These are phyloP conservation scores for Galleria mellonella DNA, from an alignment of 1,140 invertebrate species.

Conservation along the genomic window DNA sequence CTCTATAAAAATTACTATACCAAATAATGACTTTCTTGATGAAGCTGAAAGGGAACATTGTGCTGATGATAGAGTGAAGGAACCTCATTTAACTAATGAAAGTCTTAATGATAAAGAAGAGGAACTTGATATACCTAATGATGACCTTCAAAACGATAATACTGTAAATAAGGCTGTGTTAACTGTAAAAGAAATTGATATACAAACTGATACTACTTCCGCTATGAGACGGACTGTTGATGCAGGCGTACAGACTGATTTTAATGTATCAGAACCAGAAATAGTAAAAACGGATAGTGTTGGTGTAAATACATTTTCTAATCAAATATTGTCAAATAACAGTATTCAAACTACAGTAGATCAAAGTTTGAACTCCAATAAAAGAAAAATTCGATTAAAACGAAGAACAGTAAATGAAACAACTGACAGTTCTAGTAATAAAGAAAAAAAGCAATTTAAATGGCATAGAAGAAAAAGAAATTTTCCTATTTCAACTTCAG, in stretches of 20 bases:
- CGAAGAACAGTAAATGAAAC: conserved; percentile 5
- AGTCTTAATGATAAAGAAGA: too few relatives aligned
- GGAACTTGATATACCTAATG: too few relatives aligned
- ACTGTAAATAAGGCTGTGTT: background rate
- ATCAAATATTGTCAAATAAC: too few relatives aligned
- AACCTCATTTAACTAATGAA: too few relatives aligned
- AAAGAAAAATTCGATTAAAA: conserved; percentile 16
- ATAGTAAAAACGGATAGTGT: background rate
- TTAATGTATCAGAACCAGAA: background rate
- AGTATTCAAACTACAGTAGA: too few relatives aligned
- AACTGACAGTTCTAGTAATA: background rate
- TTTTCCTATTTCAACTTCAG: background rate
- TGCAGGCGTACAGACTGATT: conserved; percentile 23
- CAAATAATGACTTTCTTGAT: background rate
- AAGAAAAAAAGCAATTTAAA: conserved; percentile 20
- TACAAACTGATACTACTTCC: background rate
- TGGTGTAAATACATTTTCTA: background rate
- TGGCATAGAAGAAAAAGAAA: conserved; percentile 16
- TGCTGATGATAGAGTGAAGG: background rate
- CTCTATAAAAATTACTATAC: background rate
- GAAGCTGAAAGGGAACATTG: background rate
- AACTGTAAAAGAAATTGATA: conserved; percentile 1
- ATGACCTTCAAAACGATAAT: background rate
- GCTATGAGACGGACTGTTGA: conserved; percentile 4
- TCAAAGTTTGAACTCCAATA: too few relatives aligned